A percentile compares a stretch with the other conserved stretches of the same genome.
These are phyloP conservation scores for Lasioglossum malachurum DNA, from an alignment of 2,888 invertebrate genomes.

Conservation along the genomic window DNA sequence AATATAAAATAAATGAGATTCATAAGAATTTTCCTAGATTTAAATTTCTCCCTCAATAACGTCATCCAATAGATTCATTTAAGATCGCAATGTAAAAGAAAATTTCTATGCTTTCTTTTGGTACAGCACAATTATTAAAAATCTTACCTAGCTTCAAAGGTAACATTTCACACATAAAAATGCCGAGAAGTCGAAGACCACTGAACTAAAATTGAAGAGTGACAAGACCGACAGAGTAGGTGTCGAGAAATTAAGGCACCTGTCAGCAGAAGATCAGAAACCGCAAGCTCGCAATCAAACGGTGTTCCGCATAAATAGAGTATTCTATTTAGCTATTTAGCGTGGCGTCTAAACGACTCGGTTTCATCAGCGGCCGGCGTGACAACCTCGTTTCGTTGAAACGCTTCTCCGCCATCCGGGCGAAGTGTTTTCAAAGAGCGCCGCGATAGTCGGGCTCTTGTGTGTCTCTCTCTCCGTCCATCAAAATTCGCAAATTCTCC, in stretches of 20 bases:
- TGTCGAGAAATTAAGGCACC: background rate
- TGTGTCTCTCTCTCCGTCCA: background rate
- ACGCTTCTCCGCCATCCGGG: background rate
- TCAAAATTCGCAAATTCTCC: background rate
- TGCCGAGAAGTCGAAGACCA: too few species aligned
- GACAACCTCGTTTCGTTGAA: background rate
- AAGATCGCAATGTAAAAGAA: too few species aligned
- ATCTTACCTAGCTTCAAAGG: too few species aligned
- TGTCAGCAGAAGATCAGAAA: background rate
- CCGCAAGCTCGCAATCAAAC: background rate
- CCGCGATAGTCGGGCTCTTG: background rate
- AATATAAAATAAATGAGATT: too few species aligned
- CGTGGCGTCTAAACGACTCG: background rate
- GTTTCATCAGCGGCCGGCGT: slow-evolving; percentile 1
- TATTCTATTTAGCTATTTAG: background rate
- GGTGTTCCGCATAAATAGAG: background rate
- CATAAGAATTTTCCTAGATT: too few species aligned
- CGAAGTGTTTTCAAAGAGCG: background rate
- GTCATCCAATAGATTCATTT: too few species aligned
- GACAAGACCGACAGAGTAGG: background rate
- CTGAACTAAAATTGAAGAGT: background rate
- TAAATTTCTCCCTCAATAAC: too few species aligned
- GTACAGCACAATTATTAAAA: too few species aligned
- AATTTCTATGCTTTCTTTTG: too few species aligned
- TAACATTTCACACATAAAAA: too few species aligned